Base-by-base conservation (phyloP, 2,113 vertebrate genomes). In the Tricholaema leucomelas region DNA sequence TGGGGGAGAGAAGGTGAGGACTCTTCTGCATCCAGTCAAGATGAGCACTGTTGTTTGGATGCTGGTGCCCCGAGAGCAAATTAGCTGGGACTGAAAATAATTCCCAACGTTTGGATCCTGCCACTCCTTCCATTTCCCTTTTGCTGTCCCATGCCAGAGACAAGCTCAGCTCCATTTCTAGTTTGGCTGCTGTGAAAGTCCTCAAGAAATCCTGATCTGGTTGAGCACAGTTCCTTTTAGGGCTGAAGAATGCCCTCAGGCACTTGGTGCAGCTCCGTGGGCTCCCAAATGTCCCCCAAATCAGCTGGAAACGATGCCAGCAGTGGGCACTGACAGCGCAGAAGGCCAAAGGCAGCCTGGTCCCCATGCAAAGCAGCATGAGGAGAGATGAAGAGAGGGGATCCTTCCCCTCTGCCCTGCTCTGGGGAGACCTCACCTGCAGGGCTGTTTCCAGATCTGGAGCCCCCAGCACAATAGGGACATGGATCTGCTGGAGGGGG, bases 151-250 rank as follows among this genome's bases (percentile, higher is more conserved):
- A 87, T 85, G 87, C 95, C 94, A 96, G 93, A 85, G 81, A 91
- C 90, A 56, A 87, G 23, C 60, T 92, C 88, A 92, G 84, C 89
- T 96, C 93, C 95, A 96, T 92, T 96, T 96, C 93, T 89, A 94
- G 87, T 93, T 92, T 93, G 94, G 93, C 95, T 91, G 75, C 91
- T 87, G 82, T 87, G 81, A 95, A 95, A 96, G 95, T 85, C 92
- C 95, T 91, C 87, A 94, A 95, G 92, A 94, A 94, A 78, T 89
- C 93, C 87, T 67, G 65, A 77, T 93, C 91, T 96, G 92, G 96
- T 83, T 83, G 93, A 96, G 81, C 91, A 92, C 95, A 93, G 17
- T 40, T 96, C 93, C 92, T 96, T 96, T 96, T 95, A 95, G 8
- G 95, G 96, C 85, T 96, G 89, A 95, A 96, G 92, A 95, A 95